These are phyloP conservation scores for Helicoverpa zea DNA, from an alignment of 1,140 invertebrate genomes.

Conservation along the genomic window DNA sequence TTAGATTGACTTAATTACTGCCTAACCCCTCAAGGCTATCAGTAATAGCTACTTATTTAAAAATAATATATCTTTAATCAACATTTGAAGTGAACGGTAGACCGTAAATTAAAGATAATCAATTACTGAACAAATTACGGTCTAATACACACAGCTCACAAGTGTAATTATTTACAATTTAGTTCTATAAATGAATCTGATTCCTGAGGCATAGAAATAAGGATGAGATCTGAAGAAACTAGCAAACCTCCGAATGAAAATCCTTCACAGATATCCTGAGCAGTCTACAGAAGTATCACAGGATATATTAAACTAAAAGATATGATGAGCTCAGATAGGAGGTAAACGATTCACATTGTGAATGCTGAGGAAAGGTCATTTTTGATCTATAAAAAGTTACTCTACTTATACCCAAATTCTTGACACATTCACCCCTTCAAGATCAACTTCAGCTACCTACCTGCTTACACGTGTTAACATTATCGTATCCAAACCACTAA, in stretches of 20 bases:
- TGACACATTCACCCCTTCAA: no score
- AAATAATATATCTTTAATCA: constrained; percentile 24
- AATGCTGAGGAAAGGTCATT: no score
- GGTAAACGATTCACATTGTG: no score
- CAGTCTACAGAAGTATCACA: no score
- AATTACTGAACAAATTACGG: constrained; percentile 37
- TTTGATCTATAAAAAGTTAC: no score
- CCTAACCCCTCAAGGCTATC: constrained; percentile 11
- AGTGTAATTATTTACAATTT: neutral
- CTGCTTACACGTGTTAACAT: neutral
- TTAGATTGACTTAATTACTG: neutral
- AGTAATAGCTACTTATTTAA: neutral
- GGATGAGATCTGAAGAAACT: neutral
- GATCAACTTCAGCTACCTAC: no score
- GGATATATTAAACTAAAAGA: no score
- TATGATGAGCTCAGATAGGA: no score
- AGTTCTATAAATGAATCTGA: neutral
- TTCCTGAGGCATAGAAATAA: neutral
- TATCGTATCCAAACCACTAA: neutral
- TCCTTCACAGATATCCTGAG: no score
- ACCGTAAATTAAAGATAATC: constrained; percentile 39
- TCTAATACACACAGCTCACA: constrained; percentile 7
- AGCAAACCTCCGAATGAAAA: no score
- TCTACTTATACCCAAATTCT: no score
- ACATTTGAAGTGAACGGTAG: constrained; percentile 38